Base-by-base conservation (phyloP, 2,888 invertebrate species). In the Hirtodrosophila alboralis region DNA sequence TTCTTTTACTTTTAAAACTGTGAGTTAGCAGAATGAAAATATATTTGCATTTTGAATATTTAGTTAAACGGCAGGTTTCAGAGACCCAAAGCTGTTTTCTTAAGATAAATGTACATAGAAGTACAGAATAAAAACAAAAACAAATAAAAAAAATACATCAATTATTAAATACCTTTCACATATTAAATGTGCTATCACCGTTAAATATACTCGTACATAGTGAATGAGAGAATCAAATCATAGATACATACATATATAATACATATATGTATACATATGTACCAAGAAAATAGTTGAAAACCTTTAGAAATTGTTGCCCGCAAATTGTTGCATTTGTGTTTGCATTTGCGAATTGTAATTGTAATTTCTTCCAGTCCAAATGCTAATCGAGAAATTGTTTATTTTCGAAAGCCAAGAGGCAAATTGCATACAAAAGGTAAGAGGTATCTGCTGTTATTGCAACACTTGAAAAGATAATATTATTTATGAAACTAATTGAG, bases 261-360 rank as follows among this genome's bases (percentile, higher is more conserved):
- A n/a, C n/a, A n/a, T n/a, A n/a, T n/a, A n/a, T n/a, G n/a, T n/a
- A n/a, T n/a, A n/a, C n/a, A n/a, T n/a, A n/a, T n/a, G n/a, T n/a
- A n/a, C n/a, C n/a, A n/a, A n/a, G n/a, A 63, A 16, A 47, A 60
- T 73, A 73, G 69, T 60, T 60, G 53, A 73, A 37, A 51, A 45
- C 62, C 47, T 53, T 52, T 71, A 75, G 72, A 65, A 37, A 60
- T 59, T 79, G 80, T 79, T 79, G 61, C 40, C 21, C 40, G 64
- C 59, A 56, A 45, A 63, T 53, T 44, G 36, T 27, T 43, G 53
- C 43, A 40, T 52, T 51, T 48, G 54, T 44, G 54, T 60, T 66
- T 57, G 57, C 49, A 47, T 53, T 61, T 57, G 43, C 40, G n/a
- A n/a, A 40, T 60, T 47, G 49, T 31, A 71, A 48, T 28, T 56